Percentiles rank a stretch among this genome's conserved stretches.
These are phyloP conservation scores for Euwallacea fornicatus DNA, from an alignment of 1,140 invertebrate species.

Conservation along the genomic window DNA sequence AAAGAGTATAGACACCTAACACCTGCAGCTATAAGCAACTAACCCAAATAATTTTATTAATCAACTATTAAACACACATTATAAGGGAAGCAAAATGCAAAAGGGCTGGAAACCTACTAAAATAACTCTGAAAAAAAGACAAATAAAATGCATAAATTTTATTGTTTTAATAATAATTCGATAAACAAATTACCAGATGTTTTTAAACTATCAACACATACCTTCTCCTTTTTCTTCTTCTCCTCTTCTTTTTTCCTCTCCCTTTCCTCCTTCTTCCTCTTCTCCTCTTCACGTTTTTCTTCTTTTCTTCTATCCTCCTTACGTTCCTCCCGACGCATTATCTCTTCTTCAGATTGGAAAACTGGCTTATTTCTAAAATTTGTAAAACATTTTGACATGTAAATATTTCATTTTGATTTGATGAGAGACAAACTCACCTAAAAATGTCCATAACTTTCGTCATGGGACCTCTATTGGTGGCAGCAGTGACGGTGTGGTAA, in stretches of 20 bases:
- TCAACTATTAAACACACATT: too few species aligned
- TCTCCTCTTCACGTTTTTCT: conserved; percentile 28
- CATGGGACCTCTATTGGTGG: conserved; percentile 66
- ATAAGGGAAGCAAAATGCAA: too few species aligned
- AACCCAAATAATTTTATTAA: too few species aligned
- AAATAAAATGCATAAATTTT: too few species aligned
- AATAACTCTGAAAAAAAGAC: too few species aligned
- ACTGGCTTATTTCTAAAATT: conserved; percentile 28
- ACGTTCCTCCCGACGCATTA: conserved; percentile 29
- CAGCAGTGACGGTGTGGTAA: conserved; percentile 65
- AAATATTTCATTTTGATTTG: background rate
- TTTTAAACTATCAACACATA: conserved; percentile 3
- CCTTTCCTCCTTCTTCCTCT: conserved; percentile 31
- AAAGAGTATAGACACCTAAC: background rate
- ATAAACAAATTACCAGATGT: background rate
- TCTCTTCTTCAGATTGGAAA: conserved; percentile 37
- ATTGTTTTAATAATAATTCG: too few species aligned
- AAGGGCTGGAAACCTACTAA: too few species aligned
- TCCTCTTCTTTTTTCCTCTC: conserved; percentile 30
- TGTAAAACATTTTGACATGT: background rate
- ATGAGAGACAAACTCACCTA: conserved; percentile 57
- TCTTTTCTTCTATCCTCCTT: conserved; percentile 33
- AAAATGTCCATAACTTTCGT: conserved; percentile 91
- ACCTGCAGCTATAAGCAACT: too few species aligned
- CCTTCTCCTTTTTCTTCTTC: conserved; percentile 38